Conservation (phyloP, 2,113 vertebrate genomes). For the Nothobranchius furzeri region DNA sequence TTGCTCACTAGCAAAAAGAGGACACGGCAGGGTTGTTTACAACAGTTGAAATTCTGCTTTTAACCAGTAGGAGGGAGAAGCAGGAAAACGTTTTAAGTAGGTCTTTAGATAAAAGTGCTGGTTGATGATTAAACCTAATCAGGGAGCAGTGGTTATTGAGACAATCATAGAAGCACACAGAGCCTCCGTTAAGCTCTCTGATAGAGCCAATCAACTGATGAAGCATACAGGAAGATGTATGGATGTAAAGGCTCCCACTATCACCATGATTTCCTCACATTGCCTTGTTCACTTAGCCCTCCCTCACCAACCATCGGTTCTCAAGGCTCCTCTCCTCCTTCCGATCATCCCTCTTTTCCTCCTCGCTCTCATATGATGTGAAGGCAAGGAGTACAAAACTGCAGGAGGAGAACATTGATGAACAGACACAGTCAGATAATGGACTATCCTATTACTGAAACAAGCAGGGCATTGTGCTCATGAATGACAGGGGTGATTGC, state of each 20-base stretch:
- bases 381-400: conserved; percentile 33
- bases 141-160: conserved; percentile 33
- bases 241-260: conserved; percentile 20
- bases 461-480: conserved; percentile 42
- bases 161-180: conserved; percentile 27
- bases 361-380: conserved; percentile 1
- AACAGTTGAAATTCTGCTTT: no score
- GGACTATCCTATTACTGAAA: conserved; percentile 57
- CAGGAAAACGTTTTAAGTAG: background rate
- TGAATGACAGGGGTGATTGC: conserved; percentile 35
- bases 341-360: conserved; percentile 23
- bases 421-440: conserved; percentile 52
- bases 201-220: conserved; percentile 67
- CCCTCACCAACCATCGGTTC: conserved; percentile 14
- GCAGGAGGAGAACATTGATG: conserved; percentile 31
- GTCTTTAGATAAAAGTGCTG: background rate
- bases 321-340: conserved; percentile 21
- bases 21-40: no score
- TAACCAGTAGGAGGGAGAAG: no score
- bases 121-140: conserved; percentile 58
- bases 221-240: conserved; percentile 57
- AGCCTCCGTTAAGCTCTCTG: conserved; percentile 54
- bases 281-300: background rate
- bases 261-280: conserved; percentile 24
- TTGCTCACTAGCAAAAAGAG: no score